Evolutionary conservation across 2,888 invertebrate genomes (phyloP), one percentile per base, ranked within the genome.

Genomic region (Drosophila antonietae): DNA sequence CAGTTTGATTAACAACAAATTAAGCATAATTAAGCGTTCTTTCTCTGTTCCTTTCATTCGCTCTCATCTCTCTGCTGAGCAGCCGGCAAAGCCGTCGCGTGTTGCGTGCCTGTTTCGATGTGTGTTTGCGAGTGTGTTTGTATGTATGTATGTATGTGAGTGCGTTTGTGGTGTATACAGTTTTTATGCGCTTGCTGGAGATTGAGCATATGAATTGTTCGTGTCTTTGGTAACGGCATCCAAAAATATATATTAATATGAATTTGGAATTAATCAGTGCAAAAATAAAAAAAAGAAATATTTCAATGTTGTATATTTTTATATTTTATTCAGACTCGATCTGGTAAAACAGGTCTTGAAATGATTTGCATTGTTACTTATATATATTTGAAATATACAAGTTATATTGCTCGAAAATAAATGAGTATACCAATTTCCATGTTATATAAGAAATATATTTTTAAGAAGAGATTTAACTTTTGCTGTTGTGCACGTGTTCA

Each of bases 61-160:
- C 68, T 66, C 73, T 61, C 62, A 47, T 57, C 63, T 67, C 65
- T 60, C 57, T 56, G 28, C 3, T 28, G 55, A 43, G 63, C 68
- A 77, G 69, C 87, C 83, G 83, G 87, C 87, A 83, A 81, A 81
- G 83, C 80, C 79, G 81, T 83, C 83, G 84, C 83, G 84, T 83
- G 83, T 83, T 83, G 81, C 79, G 70, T 70, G 49, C 44, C 57
- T 57, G 41, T 31, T 55, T 55, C 51, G 63, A 31, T 71, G 53
- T 59, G 63, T 37, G 43, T 62, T 47, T 51, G 57, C 53, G 18
- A 55, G 39, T 28, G 52, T 75, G 37, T 28, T 28, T 28, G 31
- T 23, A 23, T 70, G 43, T 62, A 35, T 41, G 46, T 57, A 10
- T 57, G 39, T 53, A 57, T 72, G 52, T 68, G 59, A 59, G 60